Evolutionary conservation across 2,888 invertebrate species (phyloP).

Genomic region (Noctuana brunneofusca): DNA sequence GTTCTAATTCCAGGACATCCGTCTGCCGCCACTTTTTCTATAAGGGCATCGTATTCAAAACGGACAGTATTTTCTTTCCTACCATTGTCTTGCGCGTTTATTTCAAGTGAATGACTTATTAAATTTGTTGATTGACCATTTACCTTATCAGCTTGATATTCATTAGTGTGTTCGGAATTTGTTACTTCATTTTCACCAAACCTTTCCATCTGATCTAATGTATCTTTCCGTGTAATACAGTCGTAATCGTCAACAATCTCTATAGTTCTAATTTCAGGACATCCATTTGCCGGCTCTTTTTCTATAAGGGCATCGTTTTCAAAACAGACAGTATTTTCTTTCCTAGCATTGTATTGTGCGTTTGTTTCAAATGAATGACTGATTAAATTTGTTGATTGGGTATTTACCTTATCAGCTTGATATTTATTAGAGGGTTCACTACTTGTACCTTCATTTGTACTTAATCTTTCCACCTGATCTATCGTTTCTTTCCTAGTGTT

Average conservation of each 20-base stretch:
- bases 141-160: neutral
- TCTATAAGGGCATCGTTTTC: neutral
- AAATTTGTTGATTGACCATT: neutral
- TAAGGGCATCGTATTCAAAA: neutral
- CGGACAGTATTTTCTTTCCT: neutral
- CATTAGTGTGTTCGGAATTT: neutral
- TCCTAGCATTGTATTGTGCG: neutral
- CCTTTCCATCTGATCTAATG: neutral
- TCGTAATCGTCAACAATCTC: too few relatives aligned
- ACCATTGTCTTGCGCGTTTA: neutral
- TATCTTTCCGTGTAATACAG: neutral
- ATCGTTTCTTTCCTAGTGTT: neutral
- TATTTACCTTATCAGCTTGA: neutral
- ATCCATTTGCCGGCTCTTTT: too few relatives aligned
- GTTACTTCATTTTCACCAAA: neutral
- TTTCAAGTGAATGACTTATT: neutral
- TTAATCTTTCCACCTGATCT: neutral
- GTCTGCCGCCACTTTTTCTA: too few relatives aligned
- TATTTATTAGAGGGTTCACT: neutral
- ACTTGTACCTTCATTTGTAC: neutral
- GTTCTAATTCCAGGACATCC: too few relatives aligned
- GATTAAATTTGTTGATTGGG: neutral
- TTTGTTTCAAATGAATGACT: neutral
- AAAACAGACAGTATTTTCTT: neutral
- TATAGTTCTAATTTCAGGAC: too few relatives aligned